Evolutionary conservation across 2,888 invertebrate genomes (phyloP), one percentile per base, ranked within the genome.

Genomic region (Nomada fucata): DNA sequence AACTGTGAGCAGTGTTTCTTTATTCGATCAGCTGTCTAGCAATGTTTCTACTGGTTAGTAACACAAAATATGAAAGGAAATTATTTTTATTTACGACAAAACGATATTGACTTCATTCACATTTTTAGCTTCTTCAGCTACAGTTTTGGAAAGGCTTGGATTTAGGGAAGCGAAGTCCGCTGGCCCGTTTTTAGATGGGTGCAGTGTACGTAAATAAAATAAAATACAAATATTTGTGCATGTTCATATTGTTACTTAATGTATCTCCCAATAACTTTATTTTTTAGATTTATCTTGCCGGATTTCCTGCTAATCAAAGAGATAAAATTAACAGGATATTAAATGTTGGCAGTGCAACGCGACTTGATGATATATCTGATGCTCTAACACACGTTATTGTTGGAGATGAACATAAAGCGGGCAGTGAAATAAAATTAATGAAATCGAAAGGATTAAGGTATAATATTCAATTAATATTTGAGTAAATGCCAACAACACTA

Each of bases 101-200:
- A 57, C 26, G n/a, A 70, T 60, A 52, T 18, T 61, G 15, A 36
- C n/a, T 68, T 55, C 18, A 42, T 36, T 42, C 7, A 53, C 69
- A n/a, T 55, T 76, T 70, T 20, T 9, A 88, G 83, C 26, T 53
- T 13, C 52, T 18, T 15, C 50, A 53, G 15, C 50, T 57, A 15
- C 50, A 50, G 36, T 82, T 52, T 69, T 89, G n/a, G 82, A 83
- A 20, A 79, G 83, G 57, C 94, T 97, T 59, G 96, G 97, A 88
- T 94, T 97, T 85, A 95, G 95, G 74, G 94, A 95, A 77, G 96
- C 96, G 1, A 96, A 96, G 91, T 95, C 95, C 91, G 96, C 96
- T 82, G 98, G 97, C 50, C 95, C 96, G 79, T 98, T 98, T 92
- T 95, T 98, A 75, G 98, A 98, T 94, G 98, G 98, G 67, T 98